Evolutionary conservation across 1,140 invertebrate species (phyloP).

Genomic region (Lordiphosa mommai): DNA sequence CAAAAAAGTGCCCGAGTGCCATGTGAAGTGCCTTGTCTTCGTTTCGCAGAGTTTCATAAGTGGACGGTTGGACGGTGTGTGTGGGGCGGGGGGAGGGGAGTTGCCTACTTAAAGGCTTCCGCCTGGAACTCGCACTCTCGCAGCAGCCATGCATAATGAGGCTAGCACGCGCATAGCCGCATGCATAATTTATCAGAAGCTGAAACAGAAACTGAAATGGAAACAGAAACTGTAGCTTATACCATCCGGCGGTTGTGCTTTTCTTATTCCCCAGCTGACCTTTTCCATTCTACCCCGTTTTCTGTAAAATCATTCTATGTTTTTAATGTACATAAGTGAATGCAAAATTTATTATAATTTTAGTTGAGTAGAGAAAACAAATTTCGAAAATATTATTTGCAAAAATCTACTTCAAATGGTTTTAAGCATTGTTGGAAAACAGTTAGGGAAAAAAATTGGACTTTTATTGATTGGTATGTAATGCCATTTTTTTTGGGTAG

Average conservation of each 20-base stretch:
- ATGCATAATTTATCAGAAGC: constrained; percentile 67
- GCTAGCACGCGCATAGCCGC: constrained; percentile 67
- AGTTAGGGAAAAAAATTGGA: too few relatives aligned
- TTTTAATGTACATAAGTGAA: not conserved
- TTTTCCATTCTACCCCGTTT: constrained; percentile 13
- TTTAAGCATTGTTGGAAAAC: too few relatives aligned
- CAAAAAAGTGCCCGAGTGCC: constrained; percentile 25
- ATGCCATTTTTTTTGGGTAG: not conserved
- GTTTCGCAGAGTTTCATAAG: constrained; percentile 5
- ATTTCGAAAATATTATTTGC: constrained; percentile 1
- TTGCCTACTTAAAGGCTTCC: constrained; percentile 70
- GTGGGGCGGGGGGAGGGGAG: constrained; percentile 6
- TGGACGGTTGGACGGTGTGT: too few relatives aligned
- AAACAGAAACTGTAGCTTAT: not conserved
- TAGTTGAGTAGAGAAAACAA: too few relatives aligned
- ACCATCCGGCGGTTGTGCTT: constrained; percentile 25
- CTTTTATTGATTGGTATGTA: not conserved
- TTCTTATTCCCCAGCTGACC: constrained; percentile 34
- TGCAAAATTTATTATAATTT: constrained; percentile 1
- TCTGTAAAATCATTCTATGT: constrained; percentile 31
- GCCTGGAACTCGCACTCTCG: constrained; percentile 38
- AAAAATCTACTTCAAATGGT: not conserved
- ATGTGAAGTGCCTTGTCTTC: constrained; percentile 2
- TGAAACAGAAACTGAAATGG: constrained; percentile 7
- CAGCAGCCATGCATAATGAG: constrained; percentile 71